A percentile compares a stretch with the other conserved stretches of the same genome.
These are phyloP conservation scores for Takifugu flavidus DNA, from an alignment of 2,113 vertebrate species.

Conservation along the genomic window DNA sequence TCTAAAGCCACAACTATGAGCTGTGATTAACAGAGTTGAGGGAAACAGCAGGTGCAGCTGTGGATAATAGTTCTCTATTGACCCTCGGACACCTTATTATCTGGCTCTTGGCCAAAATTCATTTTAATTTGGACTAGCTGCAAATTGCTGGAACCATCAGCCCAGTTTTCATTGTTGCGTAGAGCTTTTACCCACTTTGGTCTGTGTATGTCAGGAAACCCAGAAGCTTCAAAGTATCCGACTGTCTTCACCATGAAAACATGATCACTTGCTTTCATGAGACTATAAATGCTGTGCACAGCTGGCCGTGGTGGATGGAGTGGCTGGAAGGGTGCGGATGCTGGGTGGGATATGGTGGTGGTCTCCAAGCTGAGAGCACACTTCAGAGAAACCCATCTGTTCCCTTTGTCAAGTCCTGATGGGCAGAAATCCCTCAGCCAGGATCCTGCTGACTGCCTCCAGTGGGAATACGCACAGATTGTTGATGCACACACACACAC, in stretches of 20 bases:
- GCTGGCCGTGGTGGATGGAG: conserved; percentile 44
- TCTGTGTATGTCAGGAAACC: conserved; percentile 30
- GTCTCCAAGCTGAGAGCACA: conserved; percentile 41
- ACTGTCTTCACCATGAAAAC: conserved; percentile 39
- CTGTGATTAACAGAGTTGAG: no score
- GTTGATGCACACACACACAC: neutral
- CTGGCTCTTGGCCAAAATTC: conserved; percentile 45
- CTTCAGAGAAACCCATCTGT: conserved; percentile 70
- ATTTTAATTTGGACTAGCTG: conserved; percentile 53
- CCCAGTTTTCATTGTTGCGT: conserved; percentile 33
- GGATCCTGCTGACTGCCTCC: conserved; percentile 43
- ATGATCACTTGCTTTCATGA: conserved; percentile 61
- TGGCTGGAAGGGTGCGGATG: conserved; percentile 8
- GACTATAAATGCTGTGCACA: conserved; percentile 48
- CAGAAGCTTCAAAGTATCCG: conserved; percentile 19
- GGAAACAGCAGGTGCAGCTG: no score
- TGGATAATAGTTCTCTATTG: no score
- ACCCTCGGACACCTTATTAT: no score
- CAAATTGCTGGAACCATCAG: conserved; percentile 38
- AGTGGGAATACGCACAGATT: conserved; percentile 23
- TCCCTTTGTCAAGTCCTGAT: conserved; percentile 57
- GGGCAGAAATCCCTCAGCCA: conserved; percentile 58
- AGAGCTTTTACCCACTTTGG: conserved; percentile 23
- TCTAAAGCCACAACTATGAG: no score
- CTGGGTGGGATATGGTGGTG: conserved; percentile 13